phyloP scores from a whole-genome alignment of 2,888 invertebrate species.

The Odontothrips loti region DNA sequence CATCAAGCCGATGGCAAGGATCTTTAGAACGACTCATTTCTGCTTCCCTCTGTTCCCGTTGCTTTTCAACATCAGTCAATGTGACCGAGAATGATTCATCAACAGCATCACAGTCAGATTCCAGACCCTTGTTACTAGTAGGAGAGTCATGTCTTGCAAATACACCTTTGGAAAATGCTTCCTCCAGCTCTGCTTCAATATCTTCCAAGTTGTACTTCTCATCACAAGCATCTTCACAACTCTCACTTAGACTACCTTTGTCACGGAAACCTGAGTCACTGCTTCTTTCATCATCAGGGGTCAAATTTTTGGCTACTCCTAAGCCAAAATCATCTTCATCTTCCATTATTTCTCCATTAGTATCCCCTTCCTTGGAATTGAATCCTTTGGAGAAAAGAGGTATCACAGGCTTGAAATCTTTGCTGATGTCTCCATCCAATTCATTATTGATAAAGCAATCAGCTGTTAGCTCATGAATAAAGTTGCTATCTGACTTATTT shows the following conservation, averaged over 20 bases:
- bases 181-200: slow-evolving; percentile 42
- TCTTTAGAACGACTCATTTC: not conserved
- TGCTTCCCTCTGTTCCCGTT: slow-evolving; percentile 13
- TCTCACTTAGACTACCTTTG: slow-evolving; percentile 46
- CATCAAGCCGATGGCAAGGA: slow-evolving; percentile 26
- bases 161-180: slow-evolving; percentile 36
- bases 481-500: slow-evolving; percentile 8
- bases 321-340: slow-evolving; percentile 44
- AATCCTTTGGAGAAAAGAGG: not conserved
- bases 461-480: not conserved
- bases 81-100: not conserved
- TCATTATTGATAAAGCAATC: not conserved
- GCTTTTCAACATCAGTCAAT: slow-evolving; percentile 31
- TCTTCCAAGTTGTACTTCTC: slow-evolving; percentile 43
- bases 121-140: not conserved
- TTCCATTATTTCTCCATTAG: slow-evolving; percentile 38
- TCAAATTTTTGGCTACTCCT: slow-evolving; percentile 45
- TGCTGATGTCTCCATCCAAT: not conserved
- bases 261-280: slow-evolving; percentile 52
- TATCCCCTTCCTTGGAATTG: not conserved
- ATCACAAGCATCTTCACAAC: slow-evolving; percentile 42
- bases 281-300: slow-evolving; percentile 51
- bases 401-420: slow-evolving; percentile 3
- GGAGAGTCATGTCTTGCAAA: slow-evolving; percentile 26
- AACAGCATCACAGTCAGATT: not conserved